These are phyloP conservation scores for Catharus minimus DNA, from an alignment of 2,113 vertebrate species.

Conservation along the genomic window DNA sequence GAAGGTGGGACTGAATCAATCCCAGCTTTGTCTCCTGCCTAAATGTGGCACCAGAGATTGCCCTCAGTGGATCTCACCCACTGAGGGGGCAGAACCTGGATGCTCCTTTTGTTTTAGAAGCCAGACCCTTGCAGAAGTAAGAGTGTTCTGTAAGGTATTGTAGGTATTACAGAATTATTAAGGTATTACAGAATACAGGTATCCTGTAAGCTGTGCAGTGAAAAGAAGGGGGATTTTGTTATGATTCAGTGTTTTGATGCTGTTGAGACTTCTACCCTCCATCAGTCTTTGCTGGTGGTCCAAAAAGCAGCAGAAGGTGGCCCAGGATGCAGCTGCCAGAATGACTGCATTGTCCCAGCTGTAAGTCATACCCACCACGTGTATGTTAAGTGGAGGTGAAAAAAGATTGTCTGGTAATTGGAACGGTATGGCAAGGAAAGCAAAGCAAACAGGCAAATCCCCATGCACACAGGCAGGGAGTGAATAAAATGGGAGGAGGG, in stretches of 20 bases:
- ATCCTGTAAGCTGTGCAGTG: neutral
- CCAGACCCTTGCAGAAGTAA: neutral
- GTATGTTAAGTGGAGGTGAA: constrained; percentile 27
- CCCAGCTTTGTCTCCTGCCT: constrained; percentile 63
- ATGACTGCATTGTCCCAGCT: neutral
- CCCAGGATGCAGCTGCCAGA: neutral
- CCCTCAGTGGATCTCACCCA: neutral
- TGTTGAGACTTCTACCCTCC: neutral
- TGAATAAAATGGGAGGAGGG: neutral
- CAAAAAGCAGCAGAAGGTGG: constrained; percentile 27
- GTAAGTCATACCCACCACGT: neutral
- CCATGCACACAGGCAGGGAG: neutral
- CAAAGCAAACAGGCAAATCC: constrained; percentile 21
- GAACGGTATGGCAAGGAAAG: constrained; percentile 19
- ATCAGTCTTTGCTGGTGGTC: constrained; percentile 24
- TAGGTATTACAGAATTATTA: too few species aligned
- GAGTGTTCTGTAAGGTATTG: too few species aligned
- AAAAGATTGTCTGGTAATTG: constrained; percentile 27
- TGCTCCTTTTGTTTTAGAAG: neutral
- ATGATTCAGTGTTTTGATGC: neutral
- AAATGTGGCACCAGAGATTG: constrained; percentile 12
- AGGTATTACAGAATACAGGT: neutral
- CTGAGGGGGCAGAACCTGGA: constrained; percentile 18
- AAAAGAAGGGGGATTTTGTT: neutral
- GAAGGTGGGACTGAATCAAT: constrained; percentile 75